Evolutionary conservation across 2,113 vertebrate species (phyloP), one percentile per base, ranked within the genome.

Genomic region (Azemiops feae): DNA sequence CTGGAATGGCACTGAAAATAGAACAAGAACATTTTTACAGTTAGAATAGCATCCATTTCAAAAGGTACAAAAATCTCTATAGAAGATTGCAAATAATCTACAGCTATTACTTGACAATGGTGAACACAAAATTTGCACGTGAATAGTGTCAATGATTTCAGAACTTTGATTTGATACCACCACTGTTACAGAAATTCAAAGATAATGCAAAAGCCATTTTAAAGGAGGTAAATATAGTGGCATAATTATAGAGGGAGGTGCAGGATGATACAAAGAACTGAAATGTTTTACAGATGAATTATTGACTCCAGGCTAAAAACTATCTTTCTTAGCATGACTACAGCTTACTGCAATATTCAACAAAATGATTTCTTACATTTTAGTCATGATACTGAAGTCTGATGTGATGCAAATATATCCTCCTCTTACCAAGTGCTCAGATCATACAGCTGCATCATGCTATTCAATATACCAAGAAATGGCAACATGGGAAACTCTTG

Each of bases 21-120:
- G 92, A 86, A 97, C 96, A 97, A 96, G 97, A 96, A 93, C 89
- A 94, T 95, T 96, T 97, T 91, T 95, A 96, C 93, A 96, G 91
- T 96, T 92, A 94, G 47, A 93, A 57, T 39, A 94, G 94, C 87
- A 95, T 93, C 97, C 91, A 93, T 94, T 96, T 94, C 89, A 55
- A 93, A 88, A 60, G 92, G 47, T 88, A 94, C 85, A 64, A 93
- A 92, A 92, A 93, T 3, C 25, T 91, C 53, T 34, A 92, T 85
- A 94, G 91, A 53, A 95, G 89, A 85, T 81, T 52, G 54, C 87
- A 90, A 86, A 88, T 53, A 53, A 85, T 85, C 87, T 86, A 90
- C 57, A 90, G 23, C 92, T 50, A 85, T 90, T 54, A 90, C 47
- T 87, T 64, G 89, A 89, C 60, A 93, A 22, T 88, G 85, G 25